Evolutionary conservation across 1,140 invertebrate species (phyloP).

Genomic region (Zaprionus davidi): DNA sequence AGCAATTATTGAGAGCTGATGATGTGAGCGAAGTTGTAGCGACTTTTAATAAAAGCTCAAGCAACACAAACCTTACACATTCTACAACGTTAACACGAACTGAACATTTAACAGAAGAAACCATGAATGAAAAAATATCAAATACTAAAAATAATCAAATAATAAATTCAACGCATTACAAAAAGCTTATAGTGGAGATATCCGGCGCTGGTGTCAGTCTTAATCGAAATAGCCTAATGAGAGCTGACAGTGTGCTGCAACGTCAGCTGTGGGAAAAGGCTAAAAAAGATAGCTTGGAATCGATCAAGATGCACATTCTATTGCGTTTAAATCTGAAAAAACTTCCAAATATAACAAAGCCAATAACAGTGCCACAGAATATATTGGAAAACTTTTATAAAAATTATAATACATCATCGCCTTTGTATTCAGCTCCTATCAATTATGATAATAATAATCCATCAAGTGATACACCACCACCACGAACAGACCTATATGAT

Average conservation of each 20-base stretch:
- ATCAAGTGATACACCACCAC: neutral
- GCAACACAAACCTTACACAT: neutral
- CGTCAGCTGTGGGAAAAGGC: constrained; percentile 71
- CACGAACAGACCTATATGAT: constrained; percentile 1
- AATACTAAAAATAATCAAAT: constrained; percentile 12
- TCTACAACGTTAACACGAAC: neutral
- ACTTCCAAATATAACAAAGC: constrained; percentile 74
- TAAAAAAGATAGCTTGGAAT: constrained; percentile 74
- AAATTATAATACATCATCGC: constrained; percentile 51
- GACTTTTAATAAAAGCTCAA: neutral
- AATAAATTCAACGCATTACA: constrained; percentile 1
- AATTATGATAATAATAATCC: constrained; percentile 2
- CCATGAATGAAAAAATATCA: constrained; percentile 16
- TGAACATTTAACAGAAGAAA: neutral
- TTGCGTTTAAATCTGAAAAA: constrained; percentile 70
- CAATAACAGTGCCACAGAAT: constrained; percentile 63
- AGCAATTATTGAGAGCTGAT: constrained; percentile 2
- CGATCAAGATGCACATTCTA: constrained; percentile 77
- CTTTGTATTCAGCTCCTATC: constrained; percentile 7
- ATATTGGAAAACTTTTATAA: constrained; percentile 77
- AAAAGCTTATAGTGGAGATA: neutral
- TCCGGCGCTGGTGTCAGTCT: constrained; percentile 38
- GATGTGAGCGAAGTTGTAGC: too few species aligned
- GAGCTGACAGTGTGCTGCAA: constrained; percentile 54
- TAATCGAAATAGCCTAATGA: constrained; percentile 56